phyloP scores from a whole-genome alignment of 2,113 vertebrate genomes.

The Sander lucioperca region DNA sequence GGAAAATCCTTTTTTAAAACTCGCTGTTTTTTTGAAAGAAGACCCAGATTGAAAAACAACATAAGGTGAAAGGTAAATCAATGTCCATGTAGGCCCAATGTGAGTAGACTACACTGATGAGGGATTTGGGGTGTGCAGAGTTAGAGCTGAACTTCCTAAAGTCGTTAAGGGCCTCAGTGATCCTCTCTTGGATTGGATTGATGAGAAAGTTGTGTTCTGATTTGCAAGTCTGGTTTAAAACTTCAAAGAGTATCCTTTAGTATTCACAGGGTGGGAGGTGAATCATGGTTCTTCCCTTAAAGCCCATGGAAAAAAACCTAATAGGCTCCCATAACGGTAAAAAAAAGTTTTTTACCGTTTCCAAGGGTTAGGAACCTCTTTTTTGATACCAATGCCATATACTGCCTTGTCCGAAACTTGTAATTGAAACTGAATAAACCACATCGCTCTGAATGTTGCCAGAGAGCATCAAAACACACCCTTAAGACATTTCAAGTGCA shows the following conservation, averaged over 20 bases:
- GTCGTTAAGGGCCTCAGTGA: constrained; percentile 21
- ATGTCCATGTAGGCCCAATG: neutral
- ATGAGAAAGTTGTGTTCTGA: constrained; percentile 47
- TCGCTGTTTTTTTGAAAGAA: neutral
- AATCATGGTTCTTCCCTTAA: constrained; percentile 39
- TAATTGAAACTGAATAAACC: constrained; percentile 29
- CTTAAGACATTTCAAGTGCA: constrained; percentile 7
- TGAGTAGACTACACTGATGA: neutral
- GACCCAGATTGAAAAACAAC: neutral
- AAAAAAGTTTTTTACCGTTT: constrained; percentile 23
- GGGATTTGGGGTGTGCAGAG: constrained; percentile 6
- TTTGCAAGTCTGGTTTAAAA: constrained; percentile 55
- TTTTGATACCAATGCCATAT: constrained; percentile 26
- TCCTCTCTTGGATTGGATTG: constrained; percentile 27
- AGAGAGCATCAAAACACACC: constrained; percentile 16
- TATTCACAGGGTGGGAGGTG: constrained; percentile 43
- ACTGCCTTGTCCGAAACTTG: constrained; percentile 19
- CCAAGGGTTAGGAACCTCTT: constrained; percentile 25
- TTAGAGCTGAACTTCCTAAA: constrained; percentile 9
- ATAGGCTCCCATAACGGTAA: constrained; percentile 1
- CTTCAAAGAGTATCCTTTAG: constrained; percentile 60
- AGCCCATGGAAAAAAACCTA: constrained; percentile 22
- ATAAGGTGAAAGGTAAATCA: neutral
- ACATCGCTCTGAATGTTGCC: neutral
- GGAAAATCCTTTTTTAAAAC: neutral